Evolutionary conservation across 2,113 vertebrate genomes (phyloP), one percentile per base, ranked within the genome.

Genomic region (Peromyscus polionotus): DNA sequence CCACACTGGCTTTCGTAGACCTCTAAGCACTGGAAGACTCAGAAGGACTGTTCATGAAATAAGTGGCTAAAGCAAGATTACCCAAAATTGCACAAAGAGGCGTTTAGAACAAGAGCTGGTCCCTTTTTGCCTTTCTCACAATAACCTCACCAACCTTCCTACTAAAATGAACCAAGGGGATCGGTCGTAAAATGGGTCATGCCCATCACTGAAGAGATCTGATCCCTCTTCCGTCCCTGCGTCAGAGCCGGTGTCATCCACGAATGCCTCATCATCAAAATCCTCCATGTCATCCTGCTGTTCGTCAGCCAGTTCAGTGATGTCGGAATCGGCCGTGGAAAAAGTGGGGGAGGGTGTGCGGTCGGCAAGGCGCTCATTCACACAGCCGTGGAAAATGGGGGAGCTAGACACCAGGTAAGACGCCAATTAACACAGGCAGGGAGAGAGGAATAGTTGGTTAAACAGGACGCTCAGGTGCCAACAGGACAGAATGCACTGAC

Each of bases 101-200:
- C 87, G 86, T 95, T 24, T 89, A 98, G 90, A 98, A 90, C 96
- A 98, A 98, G 98, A 99, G 98, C 99, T 99, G 99, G 98, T 99
- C 99, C 98, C 98, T 98, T 97, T 97, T 98, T 67, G 95, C 98
- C 97, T 91, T 98, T 98, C 98, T 98, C 98, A 98, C 83, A 98
- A 96, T 95, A 98, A 98, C 98, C 99, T 99, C 99, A 99, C 99
- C 99, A 99, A 99, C 99, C 99, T 99, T 99, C 99, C 99, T 99
- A 99, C 99, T 99, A 99, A 99, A 99, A 99, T 99, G 99, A 99
- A 99, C 99, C 99, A 99, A 98, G 99, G 99, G 99, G 99, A 99
- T 97, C 99, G 99, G 99, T 99, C 99, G 96, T 99, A 99, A 99
- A 99, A 99, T 90, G 99, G 99, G 99, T 99, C 99, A 97, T 99